These are phyloP conservation scores for Diachasma alloeum DNA, from an alignment of 1,140 invertebrate genomes.

Conservation along the genomic window DNA sequence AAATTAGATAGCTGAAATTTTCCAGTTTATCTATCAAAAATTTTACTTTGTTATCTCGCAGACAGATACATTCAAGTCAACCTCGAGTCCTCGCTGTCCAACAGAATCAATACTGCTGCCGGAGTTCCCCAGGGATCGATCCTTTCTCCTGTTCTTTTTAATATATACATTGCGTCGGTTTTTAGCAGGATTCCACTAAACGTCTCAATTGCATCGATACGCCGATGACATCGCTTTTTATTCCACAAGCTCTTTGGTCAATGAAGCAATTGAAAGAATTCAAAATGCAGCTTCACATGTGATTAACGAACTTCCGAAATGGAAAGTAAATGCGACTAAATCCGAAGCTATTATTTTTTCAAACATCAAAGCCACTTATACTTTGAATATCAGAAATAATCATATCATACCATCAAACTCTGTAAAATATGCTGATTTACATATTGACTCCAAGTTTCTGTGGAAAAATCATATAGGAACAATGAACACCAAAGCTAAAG, in stretches of 20 bases:
- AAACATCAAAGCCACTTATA: not conserved
- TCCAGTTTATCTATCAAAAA: slow-evolving; percentile 29
- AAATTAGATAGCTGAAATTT: not conserved
- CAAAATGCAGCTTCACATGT: slow-evolving; percentile 30
- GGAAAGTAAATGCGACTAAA: slow-evolving; percentile 45
- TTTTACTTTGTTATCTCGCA: not conserved
- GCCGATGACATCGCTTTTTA: slow-evolving; percentile 32
- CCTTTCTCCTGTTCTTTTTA: slow-evolving; percentile 37
- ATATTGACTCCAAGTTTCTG: not conserved
- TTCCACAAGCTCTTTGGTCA: not conserved
- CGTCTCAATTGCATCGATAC: too few relatives aligned
- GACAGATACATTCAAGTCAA: not conserved
- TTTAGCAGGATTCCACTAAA: not conserved
- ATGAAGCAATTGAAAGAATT: slow-evolving; percentile 22
- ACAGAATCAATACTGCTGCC: not conserved
- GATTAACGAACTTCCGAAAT: slow-evolving; percentile 36
- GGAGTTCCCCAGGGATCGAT: too few relatives aligned
- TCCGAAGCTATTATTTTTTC: slow-evolving; percentile 21
- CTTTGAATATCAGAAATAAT: not conserved
- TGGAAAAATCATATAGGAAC: not conserved
- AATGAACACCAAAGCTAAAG: not conserved
- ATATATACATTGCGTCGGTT: slow-evolving; percentile 36
- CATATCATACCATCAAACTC: not conserved
- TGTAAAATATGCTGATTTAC: not conserved
- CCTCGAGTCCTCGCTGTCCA: slow-evolving; percentile 13